Base-by-base conservation (phyloP, 1,140 invertebrate genomes). In the Diabrotica undecimpunctata region DNA sequence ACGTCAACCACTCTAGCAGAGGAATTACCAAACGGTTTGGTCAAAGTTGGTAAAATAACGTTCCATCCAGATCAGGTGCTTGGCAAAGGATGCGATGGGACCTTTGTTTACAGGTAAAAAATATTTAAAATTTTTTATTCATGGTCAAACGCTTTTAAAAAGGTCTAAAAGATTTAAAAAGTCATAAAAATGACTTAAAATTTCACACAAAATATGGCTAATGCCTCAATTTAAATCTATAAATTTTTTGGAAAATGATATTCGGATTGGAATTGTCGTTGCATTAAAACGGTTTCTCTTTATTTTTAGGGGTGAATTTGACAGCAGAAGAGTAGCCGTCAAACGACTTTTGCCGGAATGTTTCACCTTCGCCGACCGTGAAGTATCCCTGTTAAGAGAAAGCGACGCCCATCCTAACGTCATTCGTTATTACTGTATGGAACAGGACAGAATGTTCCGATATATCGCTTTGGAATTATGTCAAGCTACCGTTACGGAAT, bases 401-500 rank as follows among this genome's bases (percentile, higher is more conserved):
- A 96, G 93, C 2, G 97, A 99, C 78, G 90, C 93, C 25, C 97
- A 99, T 82, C 89, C 93, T 51, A 95, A 99, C 81, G 96, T 99
- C n/a, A 92, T 99, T 1, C 83, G 92, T 7, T 95, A 95, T 77
- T 95, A 92, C 79, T 95, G 92, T 71, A 95, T 90, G 2, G 93
- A 95, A 79, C 87, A 92, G 63, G 93, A 94, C 79, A 84, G 88
- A 61, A 87, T 91, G 78, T 94, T 94, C 78, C 87, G 93, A 46
- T 99, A 99, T 75, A 99, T 99, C 74, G 97, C 97, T 0, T 81
- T 99, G 54, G 97, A 99, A 79, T 78, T 99, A 38, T 98, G 97
- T 74, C 87, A 91, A 55, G 94, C 93, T 0, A 98, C 96, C 3
- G 76, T 99, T n/a, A 88, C 94, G 72, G 96, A 99, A 79, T 98